These are phyloP conservation scores for Rhyacophila brunnea DNA, from an alignment of 1,140 invertebrate species.

Conservation along the genomic window DNA sequence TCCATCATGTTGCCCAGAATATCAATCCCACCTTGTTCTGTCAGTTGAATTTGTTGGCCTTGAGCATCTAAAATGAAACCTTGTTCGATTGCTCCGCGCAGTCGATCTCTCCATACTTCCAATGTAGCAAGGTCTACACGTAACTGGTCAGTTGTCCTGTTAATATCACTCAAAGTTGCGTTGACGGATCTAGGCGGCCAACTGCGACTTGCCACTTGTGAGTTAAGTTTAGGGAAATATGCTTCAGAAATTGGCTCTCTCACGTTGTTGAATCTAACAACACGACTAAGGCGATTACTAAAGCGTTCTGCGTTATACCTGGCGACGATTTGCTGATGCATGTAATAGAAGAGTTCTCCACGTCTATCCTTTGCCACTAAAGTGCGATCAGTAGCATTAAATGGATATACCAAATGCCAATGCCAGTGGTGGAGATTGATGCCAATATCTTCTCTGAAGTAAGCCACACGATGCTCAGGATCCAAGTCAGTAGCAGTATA, in stretches of 20 bases:
- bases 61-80: constrained; percentile 55
- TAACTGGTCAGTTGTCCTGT: constrained; percentile 64
- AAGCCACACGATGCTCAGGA: constrained; percentile 71
- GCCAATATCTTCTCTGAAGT: constrained; percentile 74
- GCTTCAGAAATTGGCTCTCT: constrained; percentile 63
- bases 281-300: constrained; percentile 56
- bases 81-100: constrained; percentile 71
- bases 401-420: constrained; percentile 79
- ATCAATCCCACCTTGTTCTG: constrained; percentile 73
- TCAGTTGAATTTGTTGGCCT: constrained; percentile 57
- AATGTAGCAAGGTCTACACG: constrained; percentile 65
- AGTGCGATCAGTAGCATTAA: constrained; percentile 55
- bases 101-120: constrained; percentile 71
- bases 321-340: constrained; percentile 72
- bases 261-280: constrained; percentile 58
- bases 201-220: constrained; percentile 51
- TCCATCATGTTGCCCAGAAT: constrained; percentile 79
- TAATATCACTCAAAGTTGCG: constrained; percentile 61
- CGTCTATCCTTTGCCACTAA: constrained; percentile 68
- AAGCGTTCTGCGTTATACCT: constrained; percentile 71
- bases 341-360: constrained; percentile 76
- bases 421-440: constrained; percentile 82
- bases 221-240: constrained; percentile 73
- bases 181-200: constrained; percentile 50
- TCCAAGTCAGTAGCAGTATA: constrained; percentile 72